Percentiles rank a stretch among this genome's conserved stretches.
phyloP scores from a whole-genome alignment of 2,888 invertebrate genomes.

The Eretmocerus hayati region DNA sequence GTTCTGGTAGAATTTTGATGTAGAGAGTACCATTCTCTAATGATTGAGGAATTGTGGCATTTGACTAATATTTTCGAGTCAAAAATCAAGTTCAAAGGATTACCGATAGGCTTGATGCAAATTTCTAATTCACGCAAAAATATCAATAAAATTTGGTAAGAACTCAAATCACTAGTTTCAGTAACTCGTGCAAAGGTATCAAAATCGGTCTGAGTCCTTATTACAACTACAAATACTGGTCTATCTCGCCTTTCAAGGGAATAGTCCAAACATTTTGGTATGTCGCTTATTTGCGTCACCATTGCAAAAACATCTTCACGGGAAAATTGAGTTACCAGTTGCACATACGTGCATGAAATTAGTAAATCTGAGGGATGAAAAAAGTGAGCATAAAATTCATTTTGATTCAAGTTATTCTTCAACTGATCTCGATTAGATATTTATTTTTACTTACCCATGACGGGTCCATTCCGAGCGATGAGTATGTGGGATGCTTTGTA shows the following conservation, averaged over 20 bases:
- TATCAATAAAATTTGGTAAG: constrained; percentile 1
- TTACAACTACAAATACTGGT: constrained; percentile 1
- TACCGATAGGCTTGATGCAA: constrained; percentile 20
- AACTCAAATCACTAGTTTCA: background rate
- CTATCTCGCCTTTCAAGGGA: background rate
- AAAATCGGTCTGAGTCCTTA: constrained; percentile 1
- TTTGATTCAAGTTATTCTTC: too few relatives aligned
- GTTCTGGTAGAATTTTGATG: constrained; percentile 18
- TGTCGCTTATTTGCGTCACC: background rate
- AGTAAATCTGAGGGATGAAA: too few relatives aligned
- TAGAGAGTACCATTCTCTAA: constrained; percentile 29
- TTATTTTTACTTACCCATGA: too few relatives aligned
- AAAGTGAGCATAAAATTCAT: too few relatives aligned
- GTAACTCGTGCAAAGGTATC: background rate
- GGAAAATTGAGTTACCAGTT: background rate
- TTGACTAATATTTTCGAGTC: constrained; percentile 27
- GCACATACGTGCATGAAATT: background rate
- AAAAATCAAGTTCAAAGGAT: constrained; percentile 24
- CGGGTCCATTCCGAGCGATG: too few relatives aligned
- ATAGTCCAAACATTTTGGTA: background rate
- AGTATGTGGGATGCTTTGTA: too few relatives aligned
- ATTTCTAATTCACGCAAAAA: constrained; percentile 9
- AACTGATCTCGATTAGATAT: too few relatives aligned
- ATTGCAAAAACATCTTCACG: constrained; percentile 1
- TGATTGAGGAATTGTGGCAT: constrained; percentile 13